phyloP scores from a whole-genome alignment of 2,888 invertebrate genomes.

The Agonopterix subpropinquella region DNA sequence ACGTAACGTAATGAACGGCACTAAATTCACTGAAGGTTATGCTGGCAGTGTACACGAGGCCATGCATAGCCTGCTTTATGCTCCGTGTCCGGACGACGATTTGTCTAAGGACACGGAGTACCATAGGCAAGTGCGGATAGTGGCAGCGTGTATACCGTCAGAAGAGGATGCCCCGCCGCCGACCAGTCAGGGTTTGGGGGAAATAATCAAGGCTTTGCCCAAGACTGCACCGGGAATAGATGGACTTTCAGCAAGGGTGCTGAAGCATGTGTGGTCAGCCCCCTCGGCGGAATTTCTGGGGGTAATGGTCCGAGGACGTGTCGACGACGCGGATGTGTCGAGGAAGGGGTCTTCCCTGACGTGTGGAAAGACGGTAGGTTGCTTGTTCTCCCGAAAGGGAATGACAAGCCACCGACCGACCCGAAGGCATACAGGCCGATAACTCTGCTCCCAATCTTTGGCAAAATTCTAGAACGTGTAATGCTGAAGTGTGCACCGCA shows the following conservation, averaged over 20 bases:
- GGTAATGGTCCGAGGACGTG: too few relatives aligned
- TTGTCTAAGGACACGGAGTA: neutral
- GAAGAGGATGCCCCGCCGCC: neutral
- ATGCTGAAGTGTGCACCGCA: too few relatives aligned
- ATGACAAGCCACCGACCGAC: too few relatives aligned
- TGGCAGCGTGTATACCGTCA: neutral
- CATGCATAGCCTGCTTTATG: neutral
- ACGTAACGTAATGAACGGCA: neutral
- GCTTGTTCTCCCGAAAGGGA: too few relatives aligned
- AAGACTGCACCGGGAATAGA: neutral
- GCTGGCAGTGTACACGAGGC: neutral
- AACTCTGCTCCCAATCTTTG: too few relatives aligned
- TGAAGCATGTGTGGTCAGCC: neutral
- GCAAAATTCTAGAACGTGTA: neutral
- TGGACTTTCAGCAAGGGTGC: neutral
- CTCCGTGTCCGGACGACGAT: neutral
- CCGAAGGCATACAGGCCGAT: too few relatives aligned
- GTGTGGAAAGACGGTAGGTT: too few relatives aligned
- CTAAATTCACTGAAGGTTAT: neutral
- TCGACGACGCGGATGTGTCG: too few relatives aligned
- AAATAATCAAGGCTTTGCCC: neutral
- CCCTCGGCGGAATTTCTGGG: neutral
- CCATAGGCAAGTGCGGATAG: neutral
- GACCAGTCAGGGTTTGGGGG: neutral
- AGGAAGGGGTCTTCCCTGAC: too few relatives aligned